phyloP scores from a whole-genome alignment of 2,797 vertebrate species.

The Platalea minor region DNA sequence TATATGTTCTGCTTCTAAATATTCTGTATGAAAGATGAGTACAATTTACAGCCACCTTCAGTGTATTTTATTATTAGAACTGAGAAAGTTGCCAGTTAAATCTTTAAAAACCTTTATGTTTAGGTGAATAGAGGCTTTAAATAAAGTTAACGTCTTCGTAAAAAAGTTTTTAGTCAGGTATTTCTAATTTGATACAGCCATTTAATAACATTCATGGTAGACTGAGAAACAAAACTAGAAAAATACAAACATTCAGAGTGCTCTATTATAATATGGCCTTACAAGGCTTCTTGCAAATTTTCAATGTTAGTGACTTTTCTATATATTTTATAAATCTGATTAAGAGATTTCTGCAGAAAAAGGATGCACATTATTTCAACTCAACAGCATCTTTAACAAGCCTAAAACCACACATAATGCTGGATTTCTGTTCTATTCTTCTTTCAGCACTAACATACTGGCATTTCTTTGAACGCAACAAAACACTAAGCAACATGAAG shows the following conservation, averaged over 20 bases:
- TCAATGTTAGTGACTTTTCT: neutral
- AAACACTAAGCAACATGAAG: slow-evolving; percentile 59
- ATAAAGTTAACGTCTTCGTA: neutral
- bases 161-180: neutral
- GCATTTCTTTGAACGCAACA: slow-evolving; percentile 70
- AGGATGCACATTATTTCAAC: slow-evolving; percentile 3
- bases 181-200: neutral
- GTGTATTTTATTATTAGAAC: neutral
- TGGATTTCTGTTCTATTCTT: slow-evolving; percentile 43
- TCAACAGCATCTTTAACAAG: slow-evolving; percentile 6
- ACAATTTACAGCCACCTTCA: neutral
- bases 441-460: slow-evolving; percentile 65
- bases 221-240: neutral
- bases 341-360: slow-evolving; percentile 25
- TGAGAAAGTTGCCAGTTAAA: neutral
- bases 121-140: neutral
- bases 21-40: neutral
- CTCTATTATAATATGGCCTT: neutral
- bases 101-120: neutral
- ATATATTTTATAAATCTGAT: neutral
- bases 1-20: neutral
- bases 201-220: neutral
- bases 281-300: neutral
- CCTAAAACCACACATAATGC: slow-evolving; percentile 38
- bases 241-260: neutral